Conservation (phyloP, 1,140 invertebrate genomes). For the Batillaria attramentaria region DNA sequence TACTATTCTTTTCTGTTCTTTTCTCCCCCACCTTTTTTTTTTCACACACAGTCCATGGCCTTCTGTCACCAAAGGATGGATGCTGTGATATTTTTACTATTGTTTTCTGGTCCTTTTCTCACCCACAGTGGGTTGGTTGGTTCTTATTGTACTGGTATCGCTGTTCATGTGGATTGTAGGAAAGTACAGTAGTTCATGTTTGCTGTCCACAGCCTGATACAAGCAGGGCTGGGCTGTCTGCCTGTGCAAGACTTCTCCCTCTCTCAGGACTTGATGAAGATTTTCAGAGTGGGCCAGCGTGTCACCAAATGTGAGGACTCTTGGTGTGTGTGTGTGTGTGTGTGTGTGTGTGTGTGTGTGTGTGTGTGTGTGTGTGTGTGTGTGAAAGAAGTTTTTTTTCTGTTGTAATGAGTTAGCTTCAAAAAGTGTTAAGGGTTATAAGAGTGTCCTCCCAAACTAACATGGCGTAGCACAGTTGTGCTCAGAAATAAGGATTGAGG, state of each 20-base stretch:
- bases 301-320: constrained; percentile 79
- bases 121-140: too few relatives aligned
- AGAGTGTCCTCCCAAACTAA: neutral
- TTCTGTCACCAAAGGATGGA: too few relatives aligned
- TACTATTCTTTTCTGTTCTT: too few relatives aligned
- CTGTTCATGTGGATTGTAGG: too few relatives aligned
- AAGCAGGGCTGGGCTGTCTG: constrained; percentile 82
- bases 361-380: neutral
- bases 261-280: constrained; percentile 80
- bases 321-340: neutral
- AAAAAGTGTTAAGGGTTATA: neutral
- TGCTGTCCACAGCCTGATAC: constrained; percentile 78
- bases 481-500: too few relatives aligned
- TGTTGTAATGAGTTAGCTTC: neutral
- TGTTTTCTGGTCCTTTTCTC: too few relatives aligned
- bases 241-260: constrained; percentile 79
- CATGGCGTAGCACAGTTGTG: too few relatives aligned
- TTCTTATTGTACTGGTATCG: too few relatives aligned
- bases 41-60: too few relatives aligned
- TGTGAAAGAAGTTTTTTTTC: too few relatives aligned
- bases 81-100: too few relatives aligned
- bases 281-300: constrained; percentile 79
- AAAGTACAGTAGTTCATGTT: neutral
- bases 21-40: too few relatives aligned
- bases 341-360: neutral